These are phyloP conservation scores for Osmoderma eremita DNA, from an alignment of 2,888 invertebrate genomes.

Conservation along the genomic window DNA sequence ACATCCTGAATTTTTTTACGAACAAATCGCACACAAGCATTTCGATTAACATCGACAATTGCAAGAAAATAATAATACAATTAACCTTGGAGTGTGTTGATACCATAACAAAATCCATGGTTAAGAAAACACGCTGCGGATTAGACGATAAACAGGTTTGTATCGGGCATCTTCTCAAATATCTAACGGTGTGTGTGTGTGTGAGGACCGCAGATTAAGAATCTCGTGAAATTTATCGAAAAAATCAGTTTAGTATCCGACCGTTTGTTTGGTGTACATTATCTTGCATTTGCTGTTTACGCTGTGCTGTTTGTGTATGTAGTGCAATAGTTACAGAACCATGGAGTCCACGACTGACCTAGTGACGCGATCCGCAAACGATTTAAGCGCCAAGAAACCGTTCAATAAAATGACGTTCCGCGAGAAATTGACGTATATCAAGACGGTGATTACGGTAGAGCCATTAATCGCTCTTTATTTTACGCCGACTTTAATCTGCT, in stretches of 20 bases:
- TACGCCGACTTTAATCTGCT: conserved; percentile 55
- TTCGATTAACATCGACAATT: conserved; percentile 26
- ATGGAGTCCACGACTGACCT: conserved; percentile 40
- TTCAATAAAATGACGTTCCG: conserved; percentile 44
- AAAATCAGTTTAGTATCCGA: background rate
- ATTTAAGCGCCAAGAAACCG: conserved; percentile 36
- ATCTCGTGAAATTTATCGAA: conserved; percentile 10
- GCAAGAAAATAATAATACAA: conserved; percentile 14
- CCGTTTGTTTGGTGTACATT: background rate
- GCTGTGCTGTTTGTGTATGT: background rate
- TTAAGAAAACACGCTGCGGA: conserved; percentile 9
- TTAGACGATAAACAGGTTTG: conserved; percentile 17
- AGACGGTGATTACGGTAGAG: conserved; percentile 60
- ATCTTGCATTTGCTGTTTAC: background rate
- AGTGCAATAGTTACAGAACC: background rate
- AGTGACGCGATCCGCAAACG: conserved; percentile 23
- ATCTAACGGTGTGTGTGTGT: no score
- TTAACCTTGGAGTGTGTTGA: conserved; percentile 24
- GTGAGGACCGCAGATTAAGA: background rate
- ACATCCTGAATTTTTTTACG: conserved; percentile 2
- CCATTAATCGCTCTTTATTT: conserved; percentile 59
- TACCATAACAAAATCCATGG: conserved; percentile 8
- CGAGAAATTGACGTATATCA: conserved; percentile 47
- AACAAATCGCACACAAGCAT: background rate
- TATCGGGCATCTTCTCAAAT: conserved; percentile 8